phyloP scores from a whole-genome alignment of 2,113 vertebrate genomes.

The Dromiciops gliroides region DNA sequence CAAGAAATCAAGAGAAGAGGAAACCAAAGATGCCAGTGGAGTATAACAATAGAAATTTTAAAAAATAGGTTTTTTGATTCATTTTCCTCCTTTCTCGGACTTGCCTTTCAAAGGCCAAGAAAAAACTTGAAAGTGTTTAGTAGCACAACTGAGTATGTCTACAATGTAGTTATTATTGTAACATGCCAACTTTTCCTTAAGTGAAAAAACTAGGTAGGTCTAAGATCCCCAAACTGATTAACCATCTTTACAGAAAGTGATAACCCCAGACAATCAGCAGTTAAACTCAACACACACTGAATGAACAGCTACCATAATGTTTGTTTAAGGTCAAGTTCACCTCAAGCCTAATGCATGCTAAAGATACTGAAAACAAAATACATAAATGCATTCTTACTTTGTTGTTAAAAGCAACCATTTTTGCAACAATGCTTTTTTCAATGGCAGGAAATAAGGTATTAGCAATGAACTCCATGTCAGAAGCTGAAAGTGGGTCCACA shows the following conservation, averaged over 20 bases:
- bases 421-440: slow-evolving; percentile 87
- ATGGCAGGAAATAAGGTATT: slow-evolving; percentile 92
- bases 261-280: background rate
- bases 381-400: slow-evolving; percentile 82
- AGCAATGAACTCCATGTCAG: slow-evolving; percentile 96
- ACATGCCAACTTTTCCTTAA: background rate
- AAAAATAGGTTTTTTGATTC: slow-evolving; percentile 17
- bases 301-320: background rate
- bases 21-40: background rate
- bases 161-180: background rate
- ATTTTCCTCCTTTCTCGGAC: background rate
- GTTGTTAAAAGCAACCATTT: slow-evolving; percentile 98
- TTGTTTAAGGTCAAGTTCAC: background rate
- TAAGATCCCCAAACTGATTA: background rate
- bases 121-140: background rate
- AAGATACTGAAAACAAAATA: slow-evolving; percentile 35
- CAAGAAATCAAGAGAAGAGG: background rate
- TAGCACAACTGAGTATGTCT: background rate
- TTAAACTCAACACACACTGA: background rate
- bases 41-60: slow-evolving; percentile 37
- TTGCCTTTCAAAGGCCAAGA: slow-evolving; percentile 12
- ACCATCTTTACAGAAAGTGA: background rate
- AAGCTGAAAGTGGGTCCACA: slow-evolving; percentile 92
- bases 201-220: background rate
- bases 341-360: background rate